These are phyloP conservation scores for Ischnura elegans DNA, from an alignment of 2,888 invertebrate species.

Conservation along the genomic window DNA sequence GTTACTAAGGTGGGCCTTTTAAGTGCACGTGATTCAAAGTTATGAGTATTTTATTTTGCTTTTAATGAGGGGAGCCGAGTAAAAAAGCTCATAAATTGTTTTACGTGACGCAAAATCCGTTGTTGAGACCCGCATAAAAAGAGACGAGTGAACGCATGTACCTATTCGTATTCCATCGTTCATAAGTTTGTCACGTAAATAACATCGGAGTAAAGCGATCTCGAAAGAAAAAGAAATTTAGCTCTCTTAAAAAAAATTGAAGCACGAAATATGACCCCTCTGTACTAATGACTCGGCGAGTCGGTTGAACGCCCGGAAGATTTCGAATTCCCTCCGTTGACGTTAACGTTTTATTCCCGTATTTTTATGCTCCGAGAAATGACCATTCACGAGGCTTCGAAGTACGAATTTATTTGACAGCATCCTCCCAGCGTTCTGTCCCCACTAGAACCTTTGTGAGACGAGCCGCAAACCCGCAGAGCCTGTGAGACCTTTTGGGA, in stretches of 20 bases:
- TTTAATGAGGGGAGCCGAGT: neutral
- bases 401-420: constrained; percentile 11
- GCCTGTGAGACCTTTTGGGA: too few species aligned
- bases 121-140: neutral
- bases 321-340: neutral
- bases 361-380: neutral
- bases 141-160: neutral
- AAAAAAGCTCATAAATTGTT: neutral
- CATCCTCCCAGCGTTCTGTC: neutral
- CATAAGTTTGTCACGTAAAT: neutral
- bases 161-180: neutral
- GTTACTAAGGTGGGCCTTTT: neutral
- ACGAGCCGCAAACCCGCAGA: neutral
- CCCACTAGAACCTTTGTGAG: neutral
- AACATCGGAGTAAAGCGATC: neutral
- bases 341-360: neutral
- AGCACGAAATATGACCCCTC: neutral
- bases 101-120: neutral
- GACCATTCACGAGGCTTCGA: neutral
- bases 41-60: constrained; percentile 20
- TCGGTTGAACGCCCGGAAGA: constrained; percentile 5
- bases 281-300: neutral
- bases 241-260: neutral
- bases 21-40: constrained; percentile 20
- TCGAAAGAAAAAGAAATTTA: neutral